Evolutionary conservation across 2,797 vertebrate species (phyloP).

Genomic region (Pristis pectinata): DNA sequence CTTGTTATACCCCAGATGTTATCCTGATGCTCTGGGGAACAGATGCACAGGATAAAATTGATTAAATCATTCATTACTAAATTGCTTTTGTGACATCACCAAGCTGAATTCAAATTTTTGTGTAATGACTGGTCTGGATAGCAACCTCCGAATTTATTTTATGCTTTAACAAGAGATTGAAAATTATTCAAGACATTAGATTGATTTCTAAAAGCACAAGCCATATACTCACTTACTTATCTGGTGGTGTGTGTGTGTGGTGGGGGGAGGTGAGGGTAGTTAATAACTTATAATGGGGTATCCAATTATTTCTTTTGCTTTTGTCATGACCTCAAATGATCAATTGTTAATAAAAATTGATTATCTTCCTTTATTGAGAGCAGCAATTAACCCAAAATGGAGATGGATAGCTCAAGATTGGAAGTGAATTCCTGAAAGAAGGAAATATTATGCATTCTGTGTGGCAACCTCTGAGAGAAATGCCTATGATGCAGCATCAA

Average conservation of each 20-base stretch:
- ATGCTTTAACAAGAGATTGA: not conserved
- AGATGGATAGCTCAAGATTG: not conserved
- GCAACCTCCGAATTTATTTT: not conserved
- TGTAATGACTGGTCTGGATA: not conserved
- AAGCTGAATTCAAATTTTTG: not conserved
- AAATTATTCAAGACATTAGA: not conserved
- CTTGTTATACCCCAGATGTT: not conserved
- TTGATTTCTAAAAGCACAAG: not conserved
- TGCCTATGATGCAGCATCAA: no score
- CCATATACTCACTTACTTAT: not conserved
- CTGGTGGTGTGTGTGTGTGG: not conserved
- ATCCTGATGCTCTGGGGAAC: not conserved
- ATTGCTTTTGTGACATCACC: constrained; percentile 13
- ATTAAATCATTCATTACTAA: constrained; percentile 7
- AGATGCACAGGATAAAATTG: constrained; percentile 19
- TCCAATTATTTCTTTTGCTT: not conserved
- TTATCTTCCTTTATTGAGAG: not conserved
- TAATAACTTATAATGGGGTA: not conserved
- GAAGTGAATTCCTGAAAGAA: not conserved
- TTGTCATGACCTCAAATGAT: not conserved
- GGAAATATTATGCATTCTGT: not conserved
- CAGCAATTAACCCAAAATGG: not conserved
- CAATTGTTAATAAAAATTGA: not conserved
- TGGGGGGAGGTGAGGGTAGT: not conserved
- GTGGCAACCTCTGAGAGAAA: not conserved